Evolutionary conservation across 2,888 invertebrate genomes (phyloP).

Genomic region (Chymomyza caudatula): DNA sequence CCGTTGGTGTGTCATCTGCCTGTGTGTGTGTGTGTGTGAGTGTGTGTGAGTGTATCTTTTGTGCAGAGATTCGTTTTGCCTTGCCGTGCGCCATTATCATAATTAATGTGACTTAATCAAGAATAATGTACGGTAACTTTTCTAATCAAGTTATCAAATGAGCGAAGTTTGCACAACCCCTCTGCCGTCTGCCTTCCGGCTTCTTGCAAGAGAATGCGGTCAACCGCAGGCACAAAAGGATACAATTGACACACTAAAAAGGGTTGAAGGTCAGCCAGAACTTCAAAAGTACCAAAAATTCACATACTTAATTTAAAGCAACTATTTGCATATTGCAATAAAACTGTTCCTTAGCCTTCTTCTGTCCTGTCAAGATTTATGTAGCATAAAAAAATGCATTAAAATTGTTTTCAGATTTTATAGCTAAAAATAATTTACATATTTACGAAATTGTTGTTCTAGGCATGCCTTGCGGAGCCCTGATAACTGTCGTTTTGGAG

Average conservation of each 20-base stretch:
- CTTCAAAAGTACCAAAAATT: neutral
- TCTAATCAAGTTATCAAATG: conserved; percentile 64
- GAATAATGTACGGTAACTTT: conserved; percentile 63
- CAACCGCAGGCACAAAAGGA: conserved; percentile 63
- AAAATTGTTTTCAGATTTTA: conserved; percentile 24
- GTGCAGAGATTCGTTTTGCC: conserved; percentile 51
- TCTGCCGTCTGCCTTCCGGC: neutral
- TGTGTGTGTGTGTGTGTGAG: neutral
- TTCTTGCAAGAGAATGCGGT: conserved; percentile 58
- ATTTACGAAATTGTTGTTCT: too few relatives aligned
- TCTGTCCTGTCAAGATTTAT: conserved; percentile 58
- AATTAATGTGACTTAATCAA: conserved; percentile 75
- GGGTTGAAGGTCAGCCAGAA: conserved; percentile 64
- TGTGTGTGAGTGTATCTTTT: conserved; percentile 15
- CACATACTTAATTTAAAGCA: conserved; percentile 20
- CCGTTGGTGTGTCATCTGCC: neutral
- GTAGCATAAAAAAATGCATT: conserved; percentile 43
- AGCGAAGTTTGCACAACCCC: conserved; percentile 36
- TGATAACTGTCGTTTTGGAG: neutral
- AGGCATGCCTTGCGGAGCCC: too few relatives aligned
- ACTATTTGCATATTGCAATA: conserved; percentile 67
- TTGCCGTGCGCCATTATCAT: conserved; percentile 70
- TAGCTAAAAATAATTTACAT: neutral
- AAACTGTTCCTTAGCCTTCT: conserved; percentile 45
- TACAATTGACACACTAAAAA: conserved; percentile 23